Evolutionary conservation across 2,113 vertebrate species (phyloP).

Genomic region (Condylura cristata): DNA sequence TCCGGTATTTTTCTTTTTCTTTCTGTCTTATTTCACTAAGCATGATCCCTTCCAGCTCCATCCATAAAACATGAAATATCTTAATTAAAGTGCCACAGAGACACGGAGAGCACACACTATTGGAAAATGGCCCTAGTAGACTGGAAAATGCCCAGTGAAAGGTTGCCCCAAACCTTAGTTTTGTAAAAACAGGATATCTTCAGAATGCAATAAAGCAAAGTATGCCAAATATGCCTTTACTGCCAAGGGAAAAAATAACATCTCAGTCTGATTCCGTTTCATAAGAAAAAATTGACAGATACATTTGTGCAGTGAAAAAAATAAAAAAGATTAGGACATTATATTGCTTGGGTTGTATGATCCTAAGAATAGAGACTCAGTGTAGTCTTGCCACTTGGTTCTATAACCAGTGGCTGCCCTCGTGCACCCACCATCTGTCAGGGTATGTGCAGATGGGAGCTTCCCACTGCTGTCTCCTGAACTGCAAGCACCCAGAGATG

Average conservation of each 20-base stretch:
- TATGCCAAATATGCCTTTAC: no score
- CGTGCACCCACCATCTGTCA: fast-evolving
- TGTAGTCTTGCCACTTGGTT: background rate
- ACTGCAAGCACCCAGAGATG: background rate
- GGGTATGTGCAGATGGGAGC: no score
- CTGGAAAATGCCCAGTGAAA: background rate
- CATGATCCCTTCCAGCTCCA: no score
- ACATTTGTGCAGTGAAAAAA: background rate
- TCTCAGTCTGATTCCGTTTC: background rate
- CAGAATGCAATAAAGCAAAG: no score
- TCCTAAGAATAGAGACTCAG: background rate
- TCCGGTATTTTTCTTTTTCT: no score
- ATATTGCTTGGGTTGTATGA: background rate
- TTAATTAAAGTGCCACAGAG: background rate
- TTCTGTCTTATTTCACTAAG: no score
- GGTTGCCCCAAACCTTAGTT: background rate
- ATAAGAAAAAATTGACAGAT: background rate
- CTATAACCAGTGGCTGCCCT: no score
- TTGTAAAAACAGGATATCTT: background rate
- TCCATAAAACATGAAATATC: no score
- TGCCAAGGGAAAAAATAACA: background rate
- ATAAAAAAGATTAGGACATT: background rate
- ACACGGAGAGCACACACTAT: background rate
- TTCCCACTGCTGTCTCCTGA: fast-evolving
- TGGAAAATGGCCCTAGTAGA: background rate